phyloP scores from a whole-genome alignment of 2,113 vertebrate genomes.

The Phalacrocorax pelagicus region DNA sequence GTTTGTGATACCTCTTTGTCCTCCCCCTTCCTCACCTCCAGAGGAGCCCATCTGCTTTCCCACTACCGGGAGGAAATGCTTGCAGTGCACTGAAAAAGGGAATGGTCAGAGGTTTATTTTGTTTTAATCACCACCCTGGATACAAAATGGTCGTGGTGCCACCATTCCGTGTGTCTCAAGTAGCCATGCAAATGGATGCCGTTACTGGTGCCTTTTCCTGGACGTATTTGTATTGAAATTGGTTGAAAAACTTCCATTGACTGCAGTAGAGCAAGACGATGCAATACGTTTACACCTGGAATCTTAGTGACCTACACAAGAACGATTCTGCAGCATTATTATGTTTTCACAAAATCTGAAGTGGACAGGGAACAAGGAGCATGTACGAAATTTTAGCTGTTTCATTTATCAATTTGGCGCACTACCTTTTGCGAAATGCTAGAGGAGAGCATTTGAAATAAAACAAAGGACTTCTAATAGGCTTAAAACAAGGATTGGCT shows the following conservation, averaged over 20 bases:
- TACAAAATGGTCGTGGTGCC: neutral
- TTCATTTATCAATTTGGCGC: neutral
- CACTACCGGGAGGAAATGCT: neutral
- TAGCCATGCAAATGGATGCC: accelerated
- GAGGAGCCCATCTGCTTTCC: neutral
- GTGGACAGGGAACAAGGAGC: neutral
- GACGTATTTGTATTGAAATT: neutral
- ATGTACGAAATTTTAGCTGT: neutral
- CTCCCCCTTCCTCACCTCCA: neutral
- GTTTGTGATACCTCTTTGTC: neutral
- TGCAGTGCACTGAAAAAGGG: neutral
- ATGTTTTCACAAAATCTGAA: neutral
- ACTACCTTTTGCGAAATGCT: neutral
- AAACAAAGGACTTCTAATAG: neutral
- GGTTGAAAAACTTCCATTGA: neutral
- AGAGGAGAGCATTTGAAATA: neutral
- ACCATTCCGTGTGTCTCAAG: neutral
- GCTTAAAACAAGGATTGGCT: neutral
- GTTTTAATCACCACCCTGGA: neutral
- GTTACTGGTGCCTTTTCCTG: neutral
- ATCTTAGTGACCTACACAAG: neutral
- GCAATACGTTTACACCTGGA: neutral
- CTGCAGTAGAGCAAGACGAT: neutral
- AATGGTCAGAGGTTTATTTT: neutral
- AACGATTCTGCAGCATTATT: neutral